These are phyloP conservation scores for Conopomorpha cramerella DNA, from an alignment of 1,140 invertebrate species.

Conservation along the genomic window DNA sequence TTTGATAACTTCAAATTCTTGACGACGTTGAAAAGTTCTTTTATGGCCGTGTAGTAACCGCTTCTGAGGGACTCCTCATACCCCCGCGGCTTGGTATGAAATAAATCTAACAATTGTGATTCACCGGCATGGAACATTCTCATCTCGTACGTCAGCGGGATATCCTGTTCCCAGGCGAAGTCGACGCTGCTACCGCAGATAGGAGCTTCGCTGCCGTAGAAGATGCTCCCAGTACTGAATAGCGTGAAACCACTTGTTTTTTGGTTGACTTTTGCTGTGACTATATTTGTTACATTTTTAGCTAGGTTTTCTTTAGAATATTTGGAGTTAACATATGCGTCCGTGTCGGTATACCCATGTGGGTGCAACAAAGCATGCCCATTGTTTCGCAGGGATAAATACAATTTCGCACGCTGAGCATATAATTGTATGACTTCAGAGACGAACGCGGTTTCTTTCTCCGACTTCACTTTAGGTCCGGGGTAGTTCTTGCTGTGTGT, in stretches of 20 bases:
- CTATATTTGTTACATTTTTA: conserved; percentile 15
- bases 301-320: too few species aligned
- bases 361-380: conserved; percentile 35
- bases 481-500: too few species aligned
- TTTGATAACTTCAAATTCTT: conserved; percentile 10
- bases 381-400: conserved; percentile 31
- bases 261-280: conserved; percentile 32
- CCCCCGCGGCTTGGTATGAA: conserved; percentile 27
- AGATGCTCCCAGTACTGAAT: conserved; percentile 29
- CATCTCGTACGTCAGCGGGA: conserved; percentile 30
- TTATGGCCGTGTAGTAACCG: conserved; percentile 34
- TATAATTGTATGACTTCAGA: conserved; percentile 21
- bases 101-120: conserved; percentile 22
- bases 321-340: too few species aligned
- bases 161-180: conserved; percentile 19
- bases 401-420: conserved; percentile 22
- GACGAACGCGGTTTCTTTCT: conserved; percentile 36
- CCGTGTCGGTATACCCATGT: conserved; percentile 13
- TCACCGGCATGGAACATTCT: conserved; percentile 30
- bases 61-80: conserved; percentile 22
- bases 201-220: conserved; percentile 19
- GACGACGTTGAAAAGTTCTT: conserved; percentile 27
- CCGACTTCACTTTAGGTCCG: too few species aligned
- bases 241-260: conserved; percentile 21
- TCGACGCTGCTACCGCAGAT: conserved; percentile 42